phyloP scores from a whole-genome alignment of 2,888 invertebrate genomes.

The Dicycla oo region DNA sequence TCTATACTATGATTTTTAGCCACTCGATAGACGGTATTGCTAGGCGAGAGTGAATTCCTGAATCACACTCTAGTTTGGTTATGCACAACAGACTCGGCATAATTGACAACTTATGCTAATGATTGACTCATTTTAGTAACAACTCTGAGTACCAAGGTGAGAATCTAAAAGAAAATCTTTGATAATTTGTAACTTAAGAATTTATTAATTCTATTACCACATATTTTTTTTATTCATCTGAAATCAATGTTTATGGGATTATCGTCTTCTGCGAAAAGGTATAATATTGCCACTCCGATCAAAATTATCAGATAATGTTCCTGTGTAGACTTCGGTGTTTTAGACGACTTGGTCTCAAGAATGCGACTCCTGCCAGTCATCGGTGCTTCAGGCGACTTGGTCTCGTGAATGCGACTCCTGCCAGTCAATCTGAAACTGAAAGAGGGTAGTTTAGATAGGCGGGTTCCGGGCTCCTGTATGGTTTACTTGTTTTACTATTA shows the following conservation, averaged over 20 bases:
- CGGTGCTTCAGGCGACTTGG: not conserved
- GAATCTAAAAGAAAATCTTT: not conserved
- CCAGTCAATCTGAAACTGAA: slow-evolving; percentile 45
- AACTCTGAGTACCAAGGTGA: not conserved
- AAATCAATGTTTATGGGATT: not conserved
- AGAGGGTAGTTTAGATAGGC: not conserved
- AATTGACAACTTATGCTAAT: not conserved
- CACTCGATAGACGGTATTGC: not conserved
- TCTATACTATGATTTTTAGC: not conserved
- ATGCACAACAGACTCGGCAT: not conserved
- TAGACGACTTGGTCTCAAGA: not conserved
- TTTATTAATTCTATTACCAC: slow-evolving; percentile 7
- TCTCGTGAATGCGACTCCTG: not conserved
- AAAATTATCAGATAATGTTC: slow-evolving; percentile 34
- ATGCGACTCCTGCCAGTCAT: too few species aligned
- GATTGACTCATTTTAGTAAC: not conserved
- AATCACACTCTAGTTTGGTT: not conserved
- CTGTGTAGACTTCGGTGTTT: slow-evolving; percentile 7
- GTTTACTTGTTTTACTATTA: too few species aligned
- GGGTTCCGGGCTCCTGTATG: too few species aligned
- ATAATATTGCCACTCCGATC: slow-evolving; percentile 39
- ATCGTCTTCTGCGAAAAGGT: slow-evolving; percentile 9
- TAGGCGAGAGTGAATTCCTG: not conserved
- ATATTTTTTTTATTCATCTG: not conserved
- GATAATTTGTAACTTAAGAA: not conserved